Conservation (phyloP, 1,140 invertebrate genomes). For the Ostrea edulis region DNA sequence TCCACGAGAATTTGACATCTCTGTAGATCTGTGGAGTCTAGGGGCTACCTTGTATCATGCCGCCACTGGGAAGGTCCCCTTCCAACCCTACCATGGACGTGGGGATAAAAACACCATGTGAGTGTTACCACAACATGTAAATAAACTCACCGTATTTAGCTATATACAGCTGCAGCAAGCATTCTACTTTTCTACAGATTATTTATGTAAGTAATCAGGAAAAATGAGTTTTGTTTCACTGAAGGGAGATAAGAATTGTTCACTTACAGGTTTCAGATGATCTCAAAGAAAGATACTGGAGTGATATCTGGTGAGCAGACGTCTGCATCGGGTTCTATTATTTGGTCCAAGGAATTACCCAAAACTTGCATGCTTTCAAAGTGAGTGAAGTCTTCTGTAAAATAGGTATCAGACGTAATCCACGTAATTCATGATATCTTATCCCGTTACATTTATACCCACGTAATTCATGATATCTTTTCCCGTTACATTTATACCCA, state of each 20-base stretch:
- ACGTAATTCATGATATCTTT: background rate
- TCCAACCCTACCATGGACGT: conserved; percentile 93
- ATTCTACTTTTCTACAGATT: no score
- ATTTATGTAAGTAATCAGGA: no score
- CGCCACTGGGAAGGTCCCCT: conserved; percentile 95
- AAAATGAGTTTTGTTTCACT: no score
- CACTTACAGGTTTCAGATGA: conserved; percentile 77
- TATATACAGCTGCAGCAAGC: no score
- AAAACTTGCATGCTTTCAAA: conserved; percentile 90
- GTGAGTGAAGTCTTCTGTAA: conserved; percentile 63
- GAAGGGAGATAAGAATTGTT: background rate
- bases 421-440: background rate
- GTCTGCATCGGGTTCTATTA: conserved; percentile 93
- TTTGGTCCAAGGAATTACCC: conserved; percentile 93
- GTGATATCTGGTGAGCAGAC: conserved; percentile 95
- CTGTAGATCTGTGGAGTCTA: conserved; percentile 97
- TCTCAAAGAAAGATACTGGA: conserved; percentile 91
- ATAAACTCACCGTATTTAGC: background rate
- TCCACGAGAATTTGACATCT: conserved; percentile 92
- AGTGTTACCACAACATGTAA: conserved; percentile 38
- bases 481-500: background rate
- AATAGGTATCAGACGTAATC: no score
- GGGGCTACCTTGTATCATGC: conserved; percentile 98
- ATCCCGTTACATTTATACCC: background rate
- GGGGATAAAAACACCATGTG: conserved; percentile 97